phyloP scores from a whole-genome alignment of 2,797 vertebrate genomes.

The Eremophila alpestris region DNA sequence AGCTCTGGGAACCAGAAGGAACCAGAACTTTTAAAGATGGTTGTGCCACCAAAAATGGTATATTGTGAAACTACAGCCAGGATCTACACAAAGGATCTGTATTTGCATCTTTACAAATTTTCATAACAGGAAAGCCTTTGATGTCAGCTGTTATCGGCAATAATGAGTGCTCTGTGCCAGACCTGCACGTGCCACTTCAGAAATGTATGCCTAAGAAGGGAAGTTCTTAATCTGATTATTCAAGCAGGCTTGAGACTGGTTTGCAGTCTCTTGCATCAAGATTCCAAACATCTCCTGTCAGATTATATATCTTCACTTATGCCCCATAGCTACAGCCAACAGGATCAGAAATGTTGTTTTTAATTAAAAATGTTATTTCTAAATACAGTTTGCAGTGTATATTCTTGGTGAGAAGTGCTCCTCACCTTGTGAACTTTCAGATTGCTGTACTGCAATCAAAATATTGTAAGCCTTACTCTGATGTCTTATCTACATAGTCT shows the following conservation, averaged over 20 bases:
- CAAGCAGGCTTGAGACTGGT: conserved; percentile 65
- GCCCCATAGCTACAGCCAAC: conserved; percentile 68
- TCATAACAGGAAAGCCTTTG: conserved; percentile 44
- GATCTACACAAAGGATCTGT: background rate
- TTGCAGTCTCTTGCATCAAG: conserved; percentile 65
- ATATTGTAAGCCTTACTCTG: background rate
- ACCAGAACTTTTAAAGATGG: background rate
- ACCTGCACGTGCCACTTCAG: conserved; percentile 28
- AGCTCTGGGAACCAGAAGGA: background rate
- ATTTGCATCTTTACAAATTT: conserved; percentile 2
- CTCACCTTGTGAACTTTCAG: conserved; percentile 65
- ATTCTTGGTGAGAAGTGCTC: conserved; percentile 54
- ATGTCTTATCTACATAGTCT: background rate
- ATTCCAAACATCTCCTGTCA: conserved; percentile 61
- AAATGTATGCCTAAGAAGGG: conserved; percentile 30
- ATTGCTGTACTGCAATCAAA: conserved; percentile 8
- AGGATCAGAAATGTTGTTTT: conserved; percentile 69
- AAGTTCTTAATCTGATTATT: conserved; percentile 71
- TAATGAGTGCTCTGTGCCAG: conserved; percentile 37
- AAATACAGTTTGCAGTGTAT: conserved; percentile 60
- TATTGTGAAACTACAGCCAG: background rate
- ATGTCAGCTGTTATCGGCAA: conserved; percentile 15
- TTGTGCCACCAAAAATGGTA: background rate
- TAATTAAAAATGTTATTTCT: conserved; percentile 72
- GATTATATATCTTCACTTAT: conserved; percentile 60